phyloP scores from a whole-genome alignment of 1,140 invertebrate species.

The Physella acuta region DNA sequence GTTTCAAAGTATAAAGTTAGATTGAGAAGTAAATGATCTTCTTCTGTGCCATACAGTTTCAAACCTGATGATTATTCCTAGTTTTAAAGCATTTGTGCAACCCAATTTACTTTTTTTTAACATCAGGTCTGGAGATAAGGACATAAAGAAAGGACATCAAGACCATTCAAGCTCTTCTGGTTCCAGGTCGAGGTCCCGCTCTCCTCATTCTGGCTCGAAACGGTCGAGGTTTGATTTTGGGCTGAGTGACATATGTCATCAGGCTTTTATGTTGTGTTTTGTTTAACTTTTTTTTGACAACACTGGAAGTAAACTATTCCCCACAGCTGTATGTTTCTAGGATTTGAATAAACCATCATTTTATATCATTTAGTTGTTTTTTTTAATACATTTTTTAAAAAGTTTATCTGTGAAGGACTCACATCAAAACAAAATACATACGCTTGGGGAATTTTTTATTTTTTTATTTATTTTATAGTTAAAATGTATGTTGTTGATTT shows the following conservation, averaged over 20 bases:
- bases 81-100: neutral
- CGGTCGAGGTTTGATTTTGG: constrained; percentile 47
- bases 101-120: constrained; percentile 5
- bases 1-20: neutral
- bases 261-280: no score
- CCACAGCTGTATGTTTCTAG: no score
- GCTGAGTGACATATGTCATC: constrained; percentile 1
- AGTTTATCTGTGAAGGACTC: no score
- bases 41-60: neutral
- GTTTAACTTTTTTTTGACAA: no score
- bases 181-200: constrained; percentile 39
- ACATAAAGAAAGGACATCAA: constrained; percentile 24
- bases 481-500: no score
- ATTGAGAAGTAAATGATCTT: neutral
- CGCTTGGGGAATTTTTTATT: no score
- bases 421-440: no score
- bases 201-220: constrained; percentile 34
- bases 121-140: constrained; percentile 23
- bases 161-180: constrained; percentile 28
- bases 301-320: no score
- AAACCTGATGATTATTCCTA: neutral
- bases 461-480: no score
- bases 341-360: no score
- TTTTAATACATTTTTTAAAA: no score
- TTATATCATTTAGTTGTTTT: no score